Percentiles rank a stretch among this genome's conserved stretches.
Evolutionary conservation across 2,797 vertebrate species (phyloP).

Genomic region (Chromis chromis): DNA sequence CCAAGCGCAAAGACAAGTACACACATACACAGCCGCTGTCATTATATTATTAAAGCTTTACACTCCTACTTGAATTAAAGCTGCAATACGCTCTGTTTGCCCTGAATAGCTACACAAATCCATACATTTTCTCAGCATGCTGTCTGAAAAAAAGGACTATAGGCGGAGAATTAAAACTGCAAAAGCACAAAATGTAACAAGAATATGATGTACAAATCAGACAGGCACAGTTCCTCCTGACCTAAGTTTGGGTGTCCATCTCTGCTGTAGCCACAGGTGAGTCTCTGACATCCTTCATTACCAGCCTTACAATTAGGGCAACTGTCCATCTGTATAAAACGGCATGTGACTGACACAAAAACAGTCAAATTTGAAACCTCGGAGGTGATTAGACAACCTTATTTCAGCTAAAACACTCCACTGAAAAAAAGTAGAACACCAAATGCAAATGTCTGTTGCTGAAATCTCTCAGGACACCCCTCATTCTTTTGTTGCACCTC

Average conservation of each 20-base stretch:
- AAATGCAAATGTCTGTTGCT: constrained; percentile 3
- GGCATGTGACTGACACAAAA: not conserved
- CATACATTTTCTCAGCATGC: not conserved
- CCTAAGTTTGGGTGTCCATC: not conserved
- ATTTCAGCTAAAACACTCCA: not conserved
- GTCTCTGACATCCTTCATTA: not conserved
- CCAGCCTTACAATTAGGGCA: not conserved
- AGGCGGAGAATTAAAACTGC: not conserved
- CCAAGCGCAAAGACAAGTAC: not conserved
- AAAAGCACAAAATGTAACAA: not conserved
- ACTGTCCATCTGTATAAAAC: too few relatives aligned
- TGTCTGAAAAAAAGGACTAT: not conserved
- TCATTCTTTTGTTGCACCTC: constrained; percentile 29
- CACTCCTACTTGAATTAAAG: not conserved
- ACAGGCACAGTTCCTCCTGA: not conserved
- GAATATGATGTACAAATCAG: not conserved
- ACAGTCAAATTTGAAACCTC: not conserved
- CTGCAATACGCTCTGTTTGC: not conserved
- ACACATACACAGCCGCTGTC: not conserved
- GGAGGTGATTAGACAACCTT: not conserved
- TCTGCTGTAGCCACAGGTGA: not conserved
- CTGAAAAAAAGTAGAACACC: not conserved
- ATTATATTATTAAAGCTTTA: too few relatives aligned
- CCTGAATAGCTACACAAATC: not conserved
- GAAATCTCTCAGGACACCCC: constrained; percentile 29